Conservation (phyloP, 2,888 invertebrate genomes). For the Tipula lateralis region DNA sequence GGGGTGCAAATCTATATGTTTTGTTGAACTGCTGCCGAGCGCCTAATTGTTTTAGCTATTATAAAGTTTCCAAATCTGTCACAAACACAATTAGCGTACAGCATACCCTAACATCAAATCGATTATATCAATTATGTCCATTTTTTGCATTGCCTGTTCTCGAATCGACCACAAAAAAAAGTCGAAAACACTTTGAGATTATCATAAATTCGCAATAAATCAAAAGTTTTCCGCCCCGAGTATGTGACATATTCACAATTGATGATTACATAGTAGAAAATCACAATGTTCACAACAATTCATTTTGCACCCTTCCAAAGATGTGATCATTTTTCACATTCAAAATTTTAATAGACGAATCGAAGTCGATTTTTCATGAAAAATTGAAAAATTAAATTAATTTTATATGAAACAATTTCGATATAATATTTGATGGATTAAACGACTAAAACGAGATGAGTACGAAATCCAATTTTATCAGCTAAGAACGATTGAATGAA, state of each 20-base stretch:
- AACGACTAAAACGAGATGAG: background rate
- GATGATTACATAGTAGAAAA: slow-evolving; percentile 26
- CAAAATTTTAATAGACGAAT: background rate
- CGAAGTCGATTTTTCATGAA: background rate
- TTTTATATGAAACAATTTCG: background rate
- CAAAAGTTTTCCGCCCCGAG: background rate
- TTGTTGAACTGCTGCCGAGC: background rate
- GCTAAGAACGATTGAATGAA: background rate
- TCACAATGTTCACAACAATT: background rate
- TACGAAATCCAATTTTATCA: background rate
- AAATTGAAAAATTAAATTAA: slow-evolving; percentile 4
- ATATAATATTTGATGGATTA: background rate
- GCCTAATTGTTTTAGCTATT: slow-evolving; percentile 6
- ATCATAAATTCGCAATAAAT: background rate
- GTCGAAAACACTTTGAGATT: background rate
- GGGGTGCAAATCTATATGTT: background rate
- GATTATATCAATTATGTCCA: background rate
- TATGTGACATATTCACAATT: slow-evolving; percentile 15
- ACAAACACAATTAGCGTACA: background rate
- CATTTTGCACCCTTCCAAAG: background rate
- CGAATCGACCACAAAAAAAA: background rate
- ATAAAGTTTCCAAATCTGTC: background rate
- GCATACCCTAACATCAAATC: background rate
- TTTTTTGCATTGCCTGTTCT: background rate
- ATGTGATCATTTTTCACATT: background rate